Evolutionary conservation across 2,113 vertebrate genomes (phyloP), one percentile per base, ranked within the genome.

Genomic region (Pseudolaguvia tuberculata): DNA sequence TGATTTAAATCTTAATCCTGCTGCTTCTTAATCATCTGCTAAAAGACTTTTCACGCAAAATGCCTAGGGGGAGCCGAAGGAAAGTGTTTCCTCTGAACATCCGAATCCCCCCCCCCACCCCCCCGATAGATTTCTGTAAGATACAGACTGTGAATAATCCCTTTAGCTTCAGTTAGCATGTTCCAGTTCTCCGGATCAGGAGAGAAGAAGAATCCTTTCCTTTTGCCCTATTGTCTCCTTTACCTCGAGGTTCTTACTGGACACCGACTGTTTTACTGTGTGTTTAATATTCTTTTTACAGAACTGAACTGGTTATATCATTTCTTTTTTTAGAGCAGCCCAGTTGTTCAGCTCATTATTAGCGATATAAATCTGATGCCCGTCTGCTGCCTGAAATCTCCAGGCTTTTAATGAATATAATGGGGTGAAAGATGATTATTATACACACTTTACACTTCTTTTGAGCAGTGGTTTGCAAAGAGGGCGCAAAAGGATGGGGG

Each of bases 1-100:
- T 76, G 74, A 76, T 76, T n/a, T 76, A 76, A 76, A 76, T 76
- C 74, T 76, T 76, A 76, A 76, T 76, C 74, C 55, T 45, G n/a
- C 74, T 47, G 65, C 74, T 76, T 69, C 74, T 76, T 76, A 76
- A 76, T 76, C 74, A 76, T 69, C 74, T 76, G 74, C 25, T 76
- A 76, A 76, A 76, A 61, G 65, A 76, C 55, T 59, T 69, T 76
- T 52, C 39, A 14, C 35, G n/a, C 35, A 21, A 55, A 61, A 27
- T 5, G 57, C 51, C 57, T 35, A 45, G 48, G 21, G 55, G 75
- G 21, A 50, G 15, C 56, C 14, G 15, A 42, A 66, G 66, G 48
- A 62, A 70, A 70, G 61, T 70, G 66, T 76, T 76, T 76, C 75
- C 47, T 52, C 75, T 70, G 47, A n/a, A 62, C 66, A 53, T 56